phyloP scores from a whole-genome alignment of 1,140 invertebrate species.

The Varroa destructor region DNA sequence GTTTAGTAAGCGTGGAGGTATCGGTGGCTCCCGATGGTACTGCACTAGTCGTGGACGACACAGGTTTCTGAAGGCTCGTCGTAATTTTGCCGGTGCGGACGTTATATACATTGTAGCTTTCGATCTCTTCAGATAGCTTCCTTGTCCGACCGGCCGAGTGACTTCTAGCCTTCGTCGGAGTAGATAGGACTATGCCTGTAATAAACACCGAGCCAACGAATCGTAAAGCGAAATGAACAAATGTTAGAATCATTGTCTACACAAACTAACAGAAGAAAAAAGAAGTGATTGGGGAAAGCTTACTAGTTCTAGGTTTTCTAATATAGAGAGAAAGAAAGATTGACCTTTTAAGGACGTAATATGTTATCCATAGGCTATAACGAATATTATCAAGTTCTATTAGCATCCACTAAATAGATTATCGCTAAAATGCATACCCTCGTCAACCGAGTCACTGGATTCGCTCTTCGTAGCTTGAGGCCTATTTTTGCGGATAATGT shows the following conservation, averaged over 20 bases:
- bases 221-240: too few relatives aligned
- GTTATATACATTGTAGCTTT: constrained; percentile 27
- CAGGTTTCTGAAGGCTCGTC: constrained; percentile 12
- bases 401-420: too few relatives aligned
- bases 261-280: too few relatives aligned
- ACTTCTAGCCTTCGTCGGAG: constrained; percentile 8
- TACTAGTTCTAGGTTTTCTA: too few relatives aligned
- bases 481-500: constrained; percentile 6
- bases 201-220: too few relatives aligned
- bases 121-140: constrained; percentile 17
- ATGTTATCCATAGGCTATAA: too few relatives aligned
- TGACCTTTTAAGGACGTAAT: too few relatives aligned
- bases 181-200: constrained; percentile 17
- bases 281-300: too few relatives aligned
- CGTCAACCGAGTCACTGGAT: constrained; percentile 17
- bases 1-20: constrained; percentile 11
- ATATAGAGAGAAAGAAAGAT: too few relatives aligned
- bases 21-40: too few relatives aligned
- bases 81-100: constrained; percentile 16
- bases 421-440: neutral
- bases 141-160: constrained; percentile 8
- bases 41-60: neutral
- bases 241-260: too few relatives aligned
- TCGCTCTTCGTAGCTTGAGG: constrained; percentile 9
- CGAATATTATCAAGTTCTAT: too few relatives aligned